Evolutionary conservation across 2,888 invertebrate species (phyloP), one percentile per base, ranked within the genome.

Genomic region (Netelia inedita): DNA sequence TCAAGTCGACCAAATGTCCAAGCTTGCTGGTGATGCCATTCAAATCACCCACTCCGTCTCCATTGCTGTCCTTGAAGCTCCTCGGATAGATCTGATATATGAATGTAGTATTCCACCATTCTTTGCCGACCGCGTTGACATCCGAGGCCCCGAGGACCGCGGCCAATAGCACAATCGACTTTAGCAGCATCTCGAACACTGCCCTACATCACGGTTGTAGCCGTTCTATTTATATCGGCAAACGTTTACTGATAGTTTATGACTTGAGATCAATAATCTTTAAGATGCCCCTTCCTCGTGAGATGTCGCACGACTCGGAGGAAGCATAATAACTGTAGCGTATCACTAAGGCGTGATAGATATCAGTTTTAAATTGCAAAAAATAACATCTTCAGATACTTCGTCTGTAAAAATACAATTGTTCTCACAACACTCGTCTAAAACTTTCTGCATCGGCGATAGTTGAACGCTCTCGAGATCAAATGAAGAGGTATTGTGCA

Each of bases 21-120:
- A 95, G 91, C 85, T 92, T 93, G 46, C 91, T 91, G 1, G 92
- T 91, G 10, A 94, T 94, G 1, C 94, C 94, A 10, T 90, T 89
- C 19, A 92, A 74, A 50, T 92, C 92, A 0, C 92, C 92, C 10
- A 92, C 88, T 8, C 89, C 89, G 28, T 93, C 97, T 0, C 96
- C 96, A 92, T 97, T 94, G 10, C 96, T 96, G 93, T 98, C 98
- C 92, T 96, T 96, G 94, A 98, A 98, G 0, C 98, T 97, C 69
- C 97, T 94, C 0, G 97, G 97, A 92, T 97, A 97, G 66, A 98
- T 96, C 94, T 98, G 97, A 94, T 98, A 98, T 76, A 98, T 95
- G 14, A 96, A 95, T 6, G 96, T 96, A 65, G 95, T 96, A 92
- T 97, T 95, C 96, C 97, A 98, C 98, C 98, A 98, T 97, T 96